Conservation (phyloP, 2,888 invertebrate species). For the Cremastinae sp. region DNA sequence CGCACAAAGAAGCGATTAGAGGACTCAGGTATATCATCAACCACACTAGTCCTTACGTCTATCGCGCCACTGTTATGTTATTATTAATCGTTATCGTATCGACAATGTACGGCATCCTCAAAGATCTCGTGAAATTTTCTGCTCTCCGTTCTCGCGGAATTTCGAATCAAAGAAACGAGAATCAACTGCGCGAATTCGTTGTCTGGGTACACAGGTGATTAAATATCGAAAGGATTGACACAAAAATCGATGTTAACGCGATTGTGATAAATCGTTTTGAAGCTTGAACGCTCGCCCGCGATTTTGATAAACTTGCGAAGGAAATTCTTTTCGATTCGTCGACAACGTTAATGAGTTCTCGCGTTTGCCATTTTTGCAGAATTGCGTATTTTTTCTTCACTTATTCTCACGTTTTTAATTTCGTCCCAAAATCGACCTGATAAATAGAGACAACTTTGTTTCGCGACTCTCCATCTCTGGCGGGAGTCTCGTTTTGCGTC, state of each 20-base stretch:
- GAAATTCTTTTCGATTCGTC: not conserved
- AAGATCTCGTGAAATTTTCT: constrained; percentile 1
- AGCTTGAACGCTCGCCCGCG: constrained; percentile 23
- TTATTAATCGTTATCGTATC: constrained; percentile 54
- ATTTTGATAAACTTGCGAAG: not conserved
- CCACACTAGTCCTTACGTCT: constrained; percentile 79
- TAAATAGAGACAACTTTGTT: constrained; percentile 29
- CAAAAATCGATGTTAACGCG: constrained; percentile 1
- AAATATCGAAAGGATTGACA: constrained; percentile 29
- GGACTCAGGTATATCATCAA: constrained; percentile 92
- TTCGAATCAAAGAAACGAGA: not conserved
- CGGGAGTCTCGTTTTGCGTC: constrained; percentile 50
- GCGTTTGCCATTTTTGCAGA: not conserved
- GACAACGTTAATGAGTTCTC: constrained; percentile 1
- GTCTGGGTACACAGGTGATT: constrained; percentile 75
- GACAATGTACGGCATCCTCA: constrained; percentile 40
- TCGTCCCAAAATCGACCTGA: constrained; percentile 7
- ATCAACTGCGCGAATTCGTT: constrained; percentile 36
- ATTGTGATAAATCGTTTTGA: constrained; percentile 17
- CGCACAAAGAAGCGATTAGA: constrained; percentile 99
- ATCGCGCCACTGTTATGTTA: constrained; percentile 72
- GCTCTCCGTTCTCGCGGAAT: constrained; percentile 30
- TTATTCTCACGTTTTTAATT: constrained; percentile 7
- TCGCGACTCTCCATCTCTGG: constrained; percentile 42
- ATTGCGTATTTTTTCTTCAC: not conserved